Percentiles rank a stretch among this genome's conserved stretches.
These are phyloP conservation scores for Acanthornis magna DNA, from an alignment of 2,797 vertebrate species.

Conservation along the genomic window DNA sequence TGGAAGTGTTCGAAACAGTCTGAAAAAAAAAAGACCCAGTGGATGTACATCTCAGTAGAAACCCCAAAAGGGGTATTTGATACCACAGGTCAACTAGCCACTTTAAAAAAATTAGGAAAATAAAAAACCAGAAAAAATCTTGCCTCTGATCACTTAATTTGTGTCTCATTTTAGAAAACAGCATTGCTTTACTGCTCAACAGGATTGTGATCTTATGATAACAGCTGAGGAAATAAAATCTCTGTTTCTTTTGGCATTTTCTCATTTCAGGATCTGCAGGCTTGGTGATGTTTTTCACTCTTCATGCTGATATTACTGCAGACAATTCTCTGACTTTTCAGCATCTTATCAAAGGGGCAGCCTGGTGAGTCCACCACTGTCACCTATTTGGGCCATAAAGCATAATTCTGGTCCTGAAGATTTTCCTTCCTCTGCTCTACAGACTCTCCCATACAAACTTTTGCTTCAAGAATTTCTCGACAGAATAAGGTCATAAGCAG, in stretches of 20 bases:
- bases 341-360: neutral
- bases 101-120: neutral
- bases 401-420: neutral
- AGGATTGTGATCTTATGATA: constrained; percentile 13
- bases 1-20: neutral
- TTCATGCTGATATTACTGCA: neutral
- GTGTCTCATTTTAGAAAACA: constrained; percentile 1
- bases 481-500: neutral
- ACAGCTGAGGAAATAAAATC: constrained; percentile 49
- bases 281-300: constrained; percentile 15
- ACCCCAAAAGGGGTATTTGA: neutral
- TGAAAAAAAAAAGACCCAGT: neutral
- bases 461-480: neutral
- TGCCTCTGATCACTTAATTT: neutral
- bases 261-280: constrained; percentile 28
- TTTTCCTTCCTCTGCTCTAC: neutral
- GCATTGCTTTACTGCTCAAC: neutral
- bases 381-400: neutral
- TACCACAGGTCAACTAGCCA: neutral
- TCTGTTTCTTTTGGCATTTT: constrained; percentile 44
- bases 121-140: rapidly evolving
- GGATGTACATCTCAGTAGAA: neutral
- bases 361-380: neutral
- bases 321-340: neutral
- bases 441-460: neutral